Evolutionary conservation across 2,888 invertebrate species (phyloP).

Genomic region (Crepidodera aurea): DNA sequence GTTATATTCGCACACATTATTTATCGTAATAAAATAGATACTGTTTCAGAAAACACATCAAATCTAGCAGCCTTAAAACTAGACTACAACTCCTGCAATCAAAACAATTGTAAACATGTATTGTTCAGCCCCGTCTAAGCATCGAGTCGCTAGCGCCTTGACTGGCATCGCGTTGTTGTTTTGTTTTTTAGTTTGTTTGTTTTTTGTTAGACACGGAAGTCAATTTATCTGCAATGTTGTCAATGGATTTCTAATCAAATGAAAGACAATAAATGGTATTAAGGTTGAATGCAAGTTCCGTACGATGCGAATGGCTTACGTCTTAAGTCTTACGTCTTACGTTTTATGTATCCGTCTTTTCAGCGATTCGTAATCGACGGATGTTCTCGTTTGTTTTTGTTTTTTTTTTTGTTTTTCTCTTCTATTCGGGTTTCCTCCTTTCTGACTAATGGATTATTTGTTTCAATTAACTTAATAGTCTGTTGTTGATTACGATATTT

Average conservation of each 20-base stretch:
- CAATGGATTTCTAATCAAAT: constrained; percentile 25
- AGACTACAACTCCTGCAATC: neutral
- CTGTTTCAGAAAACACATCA: too few relatives aligned
- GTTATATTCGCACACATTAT: too few relatives aligned
- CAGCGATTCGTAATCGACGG: constrained; percentile 2
- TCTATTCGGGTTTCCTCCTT: neutral
- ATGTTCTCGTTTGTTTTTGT: neutral
- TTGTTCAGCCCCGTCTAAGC: neutral
- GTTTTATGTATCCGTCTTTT: constrained; percentile 6
- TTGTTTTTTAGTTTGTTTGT: neutral
- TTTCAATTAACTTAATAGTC: constrained; percentile 4
- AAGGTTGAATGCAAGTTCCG: constrained; percentile 16
- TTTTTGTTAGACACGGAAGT: constrained; percentile 10
- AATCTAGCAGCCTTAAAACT: too few relatives aligned
- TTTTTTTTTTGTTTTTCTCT: neutral
- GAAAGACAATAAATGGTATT: constrained; percentile 22
- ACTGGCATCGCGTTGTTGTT: neutral
- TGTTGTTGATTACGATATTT: neutral
- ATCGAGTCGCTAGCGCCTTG: neutral
- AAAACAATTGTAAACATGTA: constrained; percentile 1
- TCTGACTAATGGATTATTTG: constrained; percentile 9
- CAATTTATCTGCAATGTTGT: constrained; percentile 19
- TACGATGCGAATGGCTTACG: constrained; percentile 3
- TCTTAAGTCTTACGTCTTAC: constrained; percentile 8
- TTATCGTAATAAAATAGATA: too few relatives aligned